phyloP scores from a whole-genome alignment of 2,797 vertebrate genomes.

The Neoniphon sammara region DNA sequence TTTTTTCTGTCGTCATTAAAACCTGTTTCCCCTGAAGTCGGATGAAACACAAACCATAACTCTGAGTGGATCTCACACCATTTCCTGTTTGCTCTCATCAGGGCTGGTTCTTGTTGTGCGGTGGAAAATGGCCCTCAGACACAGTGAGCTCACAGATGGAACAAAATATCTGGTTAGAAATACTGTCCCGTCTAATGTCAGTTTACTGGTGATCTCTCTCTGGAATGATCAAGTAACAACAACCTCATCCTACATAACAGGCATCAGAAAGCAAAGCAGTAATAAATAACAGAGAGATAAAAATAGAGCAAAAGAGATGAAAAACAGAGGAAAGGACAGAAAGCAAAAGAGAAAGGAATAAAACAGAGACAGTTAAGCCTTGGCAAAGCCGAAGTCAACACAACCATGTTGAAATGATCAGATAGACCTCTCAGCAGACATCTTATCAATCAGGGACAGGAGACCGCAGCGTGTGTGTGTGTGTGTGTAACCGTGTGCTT shows the following conservation, averaged over 20 bases:
- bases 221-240: background rate
- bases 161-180: slow-evolving; percentile 3
- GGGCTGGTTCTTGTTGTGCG: too few relatives aligned
- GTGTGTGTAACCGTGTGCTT: slow-evolving; percentile 5
- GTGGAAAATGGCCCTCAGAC: too few relatives aligned
- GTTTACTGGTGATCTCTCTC: too few relatives aligned
- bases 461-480: slow-evolving; percentile 30
- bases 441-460: slow-evolving; percentile 72
- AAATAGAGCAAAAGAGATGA: slow-evolving; percentile 27
- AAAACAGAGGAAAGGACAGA: slow-evolving; percentile 31
- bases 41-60: too few relatives aligned
- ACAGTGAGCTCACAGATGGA: background rate
- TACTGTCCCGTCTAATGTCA: too few relatives aligned
- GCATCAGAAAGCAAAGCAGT: background rate
- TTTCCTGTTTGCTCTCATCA: too few relatives aligned
- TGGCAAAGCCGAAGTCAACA: slow-evolving; percentile 67
- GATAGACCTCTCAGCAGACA: slow-evolving; percentile 72
- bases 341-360: slow-evolving; percentile 23
- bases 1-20: too few relatives aligned
- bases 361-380: slow-evolving; percentile 37
- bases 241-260: background rate
- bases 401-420: slow-evolving; percentile 71
- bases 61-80: too few relatives aligned
- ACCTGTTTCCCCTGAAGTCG: too few relatives aligned
- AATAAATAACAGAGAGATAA: background rate